phyloP scores from a whole-genome alignment of 2,797 vertebrate species.

The Macropodus opercularis region DNA sequence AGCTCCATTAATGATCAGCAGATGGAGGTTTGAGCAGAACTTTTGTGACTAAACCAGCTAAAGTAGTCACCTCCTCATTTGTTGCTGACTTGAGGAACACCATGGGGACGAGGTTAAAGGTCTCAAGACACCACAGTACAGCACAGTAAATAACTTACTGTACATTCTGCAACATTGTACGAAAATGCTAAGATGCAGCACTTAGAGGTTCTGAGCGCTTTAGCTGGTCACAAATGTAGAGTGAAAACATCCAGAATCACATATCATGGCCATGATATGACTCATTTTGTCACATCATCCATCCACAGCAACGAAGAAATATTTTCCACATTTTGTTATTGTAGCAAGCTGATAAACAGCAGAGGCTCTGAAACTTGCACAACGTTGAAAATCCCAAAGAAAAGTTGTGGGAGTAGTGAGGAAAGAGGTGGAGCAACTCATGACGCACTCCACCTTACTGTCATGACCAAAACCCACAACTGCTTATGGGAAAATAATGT shows the following conservation, averaged over 20 bases:
- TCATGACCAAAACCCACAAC: slow-evolving; percentile 31
- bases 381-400: slow-evolving; percentile 29
- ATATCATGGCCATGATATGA: no score
- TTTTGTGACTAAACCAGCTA: slow-evolving; percentile 58
- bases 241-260: no score
- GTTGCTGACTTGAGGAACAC: slow-evolving; percentile 61
- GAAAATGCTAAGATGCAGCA: slow-evolving; percentile 41
- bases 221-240: slow-evolving; percentile 13
- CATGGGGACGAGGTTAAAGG: slow-evolving; percentile 68
- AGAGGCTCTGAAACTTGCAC: slow-evolving; percentile 23
- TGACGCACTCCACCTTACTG: slow-evolving; percentile 27
- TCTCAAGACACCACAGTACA: slow-evolving; percentile 59
- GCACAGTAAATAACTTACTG: no score
- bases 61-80: slow-evolving; percentile 57
- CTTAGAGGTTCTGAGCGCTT: slow-evolving; percentile 3
- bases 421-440: slow-evolving; percentile 37
- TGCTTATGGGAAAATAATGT: slow-evolving; percentile 28
- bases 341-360: not conserved
- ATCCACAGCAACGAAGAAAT: not conserved
- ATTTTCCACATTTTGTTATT: slow-evolving; percentile 3
- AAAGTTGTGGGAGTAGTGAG: slow-evolving; percentile 47
- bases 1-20: slow-evolving; percentile 68
- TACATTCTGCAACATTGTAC: slow-evolving; percentile 40
- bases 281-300: no score
- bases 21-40: slow-evolving; percentile 73